Evolutionary conservation across 2,797 vertebrate genomes (phyloP).

Genomic region (Galagoides demidoff): DNA sequence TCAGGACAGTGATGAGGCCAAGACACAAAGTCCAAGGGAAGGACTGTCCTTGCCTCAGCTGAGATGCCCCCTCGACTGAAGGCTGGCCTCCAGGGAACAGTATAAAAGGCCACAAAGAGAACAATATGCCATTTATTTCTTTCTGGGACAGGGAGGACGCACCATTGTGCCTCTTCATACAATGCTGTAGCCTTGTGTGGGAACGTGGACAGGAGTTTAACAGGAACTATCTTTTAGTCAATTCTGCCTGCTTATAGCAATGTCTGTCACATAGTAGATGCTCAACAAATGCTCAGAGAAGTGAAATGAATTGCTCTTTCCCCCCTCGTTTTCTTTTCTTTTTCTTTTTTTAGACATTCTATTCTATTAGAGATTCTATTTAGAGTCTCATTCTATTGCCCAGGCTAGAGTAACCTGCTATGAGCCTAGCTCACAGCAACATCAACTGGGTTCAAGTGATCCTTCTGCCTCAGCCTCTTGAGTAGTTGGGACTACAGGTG

Average conservation of each 20-base stretch:
- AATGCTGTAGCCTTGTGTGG: not conserved
- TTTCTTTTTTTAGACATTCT: too few relatives aligned
- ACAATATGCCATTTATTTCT: not conserved
- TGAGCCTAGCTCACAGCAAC: too few relatives aligned
- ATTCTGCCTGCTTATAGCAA: not conserved
- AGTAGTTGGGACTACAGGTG: too few relatives aligned
- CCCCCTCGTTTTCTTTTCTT: too few relatives aligned
- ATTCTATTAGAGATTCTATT: too few relatives aligned
- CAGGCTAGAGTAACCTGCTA: too few relatives aligned
- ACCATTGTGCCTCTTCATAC: not conserved
- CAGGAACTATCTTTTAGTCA: not conserved
- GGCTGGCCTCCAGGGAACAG: not conserved
- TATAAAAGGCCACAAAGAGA: not conserved
- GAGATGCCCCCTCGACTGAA: constrained; percentile 19
- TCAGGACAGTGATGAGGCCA: constrained; percentile 1
- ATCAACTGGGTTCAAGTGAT: too few relatives aligned
- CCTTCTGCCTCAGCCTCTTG: too few relatives aligned
- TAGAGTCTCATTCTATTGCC: too few relatives aligned
- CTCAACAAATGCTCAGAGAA: constrained; percentile 14
- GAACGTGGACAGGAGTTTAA: not conserved
- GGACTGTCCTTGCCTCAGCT: constrained; percentile 20
- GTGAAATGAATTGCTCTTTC: not conserved
- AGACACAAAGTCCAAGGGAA: constrained; percentile 9
- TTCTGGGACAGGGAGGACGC: constrained; percentile 5
- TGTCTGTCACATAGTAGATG: not conserved